Evolutionary conservation across 2,888 invertebrate genomes (phyloP).

Genomic region (Pharmacophagus antenor): DNA sequence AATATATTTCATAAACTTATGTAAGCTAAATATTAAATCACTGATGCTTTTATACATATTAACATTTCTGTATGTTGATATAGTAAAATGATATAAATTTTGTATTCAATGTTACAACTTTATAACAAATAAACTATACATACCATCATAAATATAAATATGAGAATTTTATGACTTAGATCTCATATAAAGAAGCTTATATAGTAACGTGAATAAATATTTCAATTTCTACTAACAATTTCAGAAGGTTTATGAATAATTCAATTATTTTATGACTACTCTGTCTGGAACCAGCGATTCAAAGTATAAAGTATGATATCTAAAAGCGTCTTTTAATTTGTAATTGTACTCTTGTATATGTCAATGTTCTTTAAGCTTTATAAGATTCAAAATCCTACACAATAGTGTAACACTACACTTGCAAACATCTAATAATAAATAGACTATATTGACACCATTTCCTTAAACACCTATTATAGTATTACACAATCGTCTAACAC

Average conservation of each 20-base stretch:
- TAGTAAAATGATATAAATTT: background rate
- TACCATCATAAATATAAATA: background rate
- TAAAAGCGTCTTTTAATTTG: conserved; percentile 38
- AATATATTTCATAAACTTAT: background rate
- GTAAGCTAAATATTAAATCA: background rate
- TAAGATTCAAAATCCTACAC: conserved; percentile 40
- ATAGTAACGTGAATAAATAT: background rate
- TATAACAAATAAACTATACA: background rate
- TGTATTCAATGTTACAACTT: no score
- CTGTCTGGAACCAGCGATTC: conserved; percentile 16
- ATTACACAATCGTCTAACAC: conserved; percentile 61
- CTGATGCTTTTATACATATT: background rate
- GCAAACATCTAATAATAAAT: conserved; percentile 53
- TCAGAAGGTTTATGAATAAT: background rate
- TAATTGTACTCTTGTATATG: conserved; percentile 43
- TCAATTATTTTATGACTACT: conserved; percentile 1
- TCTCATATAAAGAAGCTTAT: background rate
- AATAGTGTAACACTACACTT: conserved; percentile 34
- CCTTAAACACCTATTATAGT: conserved; percentile 54
- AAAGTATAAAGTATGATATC: conserved; percentile 37
- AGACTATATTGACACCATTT: conserved; percentile 61
- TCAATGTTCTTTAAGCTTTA: conserved; percentile 30
- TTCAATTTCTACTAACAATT: background rate
- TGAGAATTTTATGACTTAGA: background rate
- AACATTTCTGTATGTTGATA: background rate